Base-by-base conservation (phyloP, 2,113 vertebrate genomes). In the Coregonus clupeaformis region DNA sequence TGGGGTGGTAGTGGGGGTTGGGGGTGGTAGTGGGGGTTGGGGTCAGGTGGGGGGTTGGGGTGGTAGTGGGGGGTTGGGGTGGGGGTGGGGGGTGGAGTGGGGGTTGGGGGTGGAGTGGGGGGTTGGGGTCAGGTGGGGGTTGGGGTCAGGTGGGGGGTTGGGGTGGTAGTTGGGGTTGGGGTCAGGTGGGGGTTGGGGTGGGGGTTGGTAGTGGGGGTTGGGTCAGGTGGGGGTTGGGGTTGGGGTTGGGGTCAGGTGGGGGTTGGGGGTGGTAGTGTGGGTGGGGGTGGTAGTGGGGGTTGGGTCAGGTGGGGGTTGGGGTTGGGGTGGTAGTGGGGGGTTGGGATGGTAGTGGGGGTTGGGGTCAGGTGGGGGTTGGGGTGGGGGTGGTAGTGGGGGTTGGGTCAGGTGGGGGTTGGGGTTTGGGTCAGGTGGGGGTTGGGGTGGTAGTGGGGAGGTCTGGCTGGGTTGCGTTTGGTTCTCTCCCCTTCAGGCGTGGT, bases 1-100 rank as follows among this genome's bases (percentile, higher is more conserved):
- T 36, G 45, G 29, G 85, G 88, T 85, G 81, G 80, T 69, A 67
- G 22, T 62, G 49, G 66, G 66, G 49, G 72, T n/a, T n/a, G n/a
- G n/a, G n/a, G n/a, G n/a, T n/a, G 86, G 79, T n/a, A n/a, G 86
- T 66, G 71, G 87, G 79, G 79, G 84, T 76, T n/a, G n/a, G n/a
- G n/a, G n/a, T 11, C 12, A 55, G 12, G 16, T n/a, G n/a, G 52
- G 52, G 52, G 52, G 52, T 13, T 36, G 45, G 29, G 85, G 88
- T 85, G 81, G 80, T 69, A 67, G 22, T 62, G 49, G 66, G 66
- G 49, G 79, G 86, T 66, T 72, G 87, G 79, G 79, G 84, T 76
- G n/a, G n/a, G n/a, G n/a, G n/a, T 11, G 1, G 7, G 12, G n/a
- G n/a, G n/a, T n/a, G n/a, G n/a, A n/a, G 16, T n/a, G 52, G 52